phyloP scores from a whole-genome alignment of 2,888 invertebrate species.

The Sphecodes monilicornis region DNA sequence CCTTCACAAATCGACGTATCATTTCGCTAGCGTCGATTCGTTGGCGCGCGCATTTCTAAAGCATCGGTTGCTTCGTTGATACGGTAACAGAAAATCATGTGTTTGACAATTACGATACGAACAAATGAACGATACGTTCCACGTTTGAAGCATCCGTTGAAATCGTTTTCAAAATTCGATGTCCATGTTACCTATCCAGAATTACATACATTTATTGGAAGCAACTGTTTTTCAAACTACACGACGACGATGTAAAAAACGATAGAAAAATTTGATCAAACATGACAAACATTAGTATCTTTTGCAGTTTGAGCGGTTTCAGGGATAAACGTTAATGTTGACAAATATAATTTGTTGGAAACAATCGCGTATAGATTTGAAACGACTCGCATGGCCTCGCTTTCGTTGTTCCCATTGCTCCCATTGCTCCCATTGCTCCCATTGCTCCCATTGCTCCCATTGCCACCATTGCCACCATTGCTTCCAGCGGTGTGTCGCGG shows the following conservation, averaged over 20 bases:
- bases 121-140: too few species aligned
- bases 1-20: not conserved
- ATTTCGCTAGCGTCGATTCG: not conserved
- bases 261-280: not conserved
- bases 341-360: not conserved
- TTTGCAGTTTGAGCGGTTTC: not conserved
- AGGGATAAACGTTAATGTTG: not conserved
- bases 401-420: constrained; percentile 30
- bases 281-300: not conserved
- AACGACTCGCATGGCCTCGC: constrained; percentile 32
- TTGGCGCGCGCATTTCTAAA: too few species aligned
- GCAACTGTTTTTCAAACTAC: not conserved
- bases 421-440: not conserved
- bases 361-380: constrained; percentile 24
- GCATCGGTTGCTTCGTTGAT: too few species aligned
- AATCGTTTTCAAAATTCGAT: not conserved
- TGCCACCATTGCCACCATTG: not conserved
- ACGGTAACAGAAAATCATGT: not conserved
- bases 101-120: not conserved
- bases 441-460: constrained; percentile 34
- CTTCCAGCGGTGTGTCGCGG: not conserved
- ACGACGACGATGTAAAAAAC: not conserved
- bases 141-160: not conserved
- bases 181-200: too few species aligned
- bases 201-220: too few species aligned